Evolutionary conservation across 2,113 vertebrate genomes (phyloP).

Genomic region (Thamnophis sirtalis): DNA sequence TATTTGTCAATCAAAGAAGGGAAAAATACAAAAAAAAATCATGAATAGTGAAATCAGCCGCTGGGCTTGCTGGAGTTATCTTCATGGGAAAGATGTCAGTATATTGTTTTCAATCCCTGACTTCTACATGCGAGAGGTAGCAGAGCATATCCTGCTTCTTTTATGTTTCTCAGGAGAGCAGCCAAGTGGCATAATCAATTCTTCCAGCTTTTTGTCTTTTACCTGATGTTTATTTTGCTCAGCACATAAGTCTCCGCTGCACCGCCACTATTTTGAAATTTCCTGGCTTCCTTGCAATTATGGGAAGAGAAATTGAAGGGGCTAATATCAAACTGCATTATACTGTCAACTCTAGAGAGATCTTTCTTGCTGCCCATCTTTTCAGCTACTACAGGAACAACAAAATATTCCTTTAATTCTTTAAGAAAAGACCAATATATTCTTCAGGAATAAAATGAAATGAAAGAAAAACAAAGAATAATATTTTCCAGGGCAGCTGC

Average conservation of each 20-base stretch:
- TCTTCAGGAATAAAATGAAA: slow-evolving; percentile 16
- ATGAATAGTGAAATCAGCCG: slow-evolving; percentile 60
- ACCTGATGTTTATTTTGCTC: slow-evolving; percentile 64
- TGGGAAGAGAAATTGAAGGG: slow-evolving; percentile 39
- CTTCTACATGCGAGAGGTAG: slow-evolving; percentile 63
- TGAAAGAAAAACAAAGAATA: slow-evolving; percentile 23
- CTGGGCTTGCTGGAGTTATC: slow-evolving; percentile 60
- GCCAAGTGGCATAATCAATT: slow-evolving; percentile 70
- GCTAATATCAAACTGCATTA: not conserved
- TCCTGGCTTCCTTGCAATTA: slow-evolving; percentile 39
- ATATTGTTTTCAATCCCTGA: slow-evolving; percentile 58
- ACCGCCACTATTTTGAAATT: slow-evolving; percentile 46
- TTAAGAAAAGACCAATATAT: slow-evolving; percentile 23
- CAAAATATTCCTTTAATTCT: slow-evolving; percentile 20
- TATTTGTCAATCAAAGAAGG: slow-evolving; percentile 66
- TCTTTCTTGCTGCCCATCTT: slow-evolving; percentile 17
- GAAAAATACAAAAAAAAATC: slow-evolving; percentile 35
- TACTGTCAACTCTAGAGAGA: not conserved
- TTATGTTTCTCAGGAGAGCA: slow-evolving; percentile 69
- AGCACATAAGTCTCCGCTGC: slow-evolving; percentile 36
- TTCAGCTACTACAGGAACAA: not conserved
- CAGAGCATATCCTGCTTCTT: slow-evolving; percentile 67
- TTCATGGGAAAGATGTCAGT: slow-evolving; percentile 69
- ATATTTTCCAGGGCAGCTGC: slow-evolving; percentile 18
- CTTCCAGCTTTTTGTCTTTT: slow-evolving; percentile 67